These are phyloP conservation scores for Diogma glabrata DNA, from an alignment of 2,888 invertebrate species.

Conservation along the genomic window DNA sequence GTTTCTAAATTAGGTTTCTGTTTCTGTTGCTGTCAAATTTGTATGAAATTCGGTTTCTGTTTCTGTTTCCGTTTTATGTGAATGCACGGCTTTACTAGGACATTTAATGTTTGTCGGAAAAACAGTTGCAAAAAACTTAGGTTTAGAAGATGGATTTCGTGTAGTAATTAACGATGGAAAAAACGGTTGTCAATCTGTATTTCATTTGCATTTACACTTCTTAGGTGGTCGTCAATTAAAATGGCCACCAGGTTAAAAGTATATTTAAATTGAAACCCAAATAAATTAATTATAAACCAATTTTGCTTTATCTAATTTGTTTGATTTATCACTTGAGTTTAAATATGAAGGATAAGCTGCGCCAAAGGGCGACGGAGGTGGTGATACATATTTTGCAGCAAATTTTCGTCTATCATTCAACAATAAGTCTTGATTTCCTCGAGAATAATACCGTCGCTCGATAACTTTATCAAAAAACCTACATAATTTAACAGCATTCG, in stretches of 20 bases:
- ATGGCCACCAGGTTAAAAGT: slow-evolving; percentile 9
- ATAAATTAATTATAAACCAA: not conserved
- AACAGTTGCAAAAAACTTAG: slow-evolving; percentile 53
- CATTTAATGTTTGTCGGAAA: slow-evolving; percentile 44
- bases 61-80: no score
- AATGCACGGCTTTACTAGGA: no score
- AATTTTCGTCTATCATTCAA: slow-evolving; percentile 3
- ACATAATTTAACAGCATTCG: slow-evolving; percentile 85
- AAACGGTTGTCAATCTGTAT: slow-evolving; percentile 70
- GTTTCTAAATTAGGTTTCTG: no score
- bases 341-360: not conserved
- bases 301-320: not conserved
- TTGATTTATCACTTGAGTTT: not conserved
- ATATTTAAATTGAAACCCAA: not conserved
- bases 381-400: not conserved
- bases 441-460: slow-evolving; percentile 7
- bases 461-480: slow-evolving; percentile 83
- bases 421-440: not conserved
- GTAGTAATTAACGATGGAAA: slow-evolving; percentile 68
- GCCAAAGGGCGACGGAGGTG: not conserved
- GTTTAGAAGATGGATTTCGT: slow-evolving; percentile 56
- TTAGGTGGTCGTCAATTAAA: slow-evolving; percentile 57
- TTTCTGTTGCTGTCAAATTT: no score
- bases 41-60: no score
- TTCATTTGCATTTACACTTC: slow-evolving; percentile 73